Evolutionary conservation across 2,797 vertebrate species (phyloP).

Genomic region (Novumbra hubbsi): DNA sequence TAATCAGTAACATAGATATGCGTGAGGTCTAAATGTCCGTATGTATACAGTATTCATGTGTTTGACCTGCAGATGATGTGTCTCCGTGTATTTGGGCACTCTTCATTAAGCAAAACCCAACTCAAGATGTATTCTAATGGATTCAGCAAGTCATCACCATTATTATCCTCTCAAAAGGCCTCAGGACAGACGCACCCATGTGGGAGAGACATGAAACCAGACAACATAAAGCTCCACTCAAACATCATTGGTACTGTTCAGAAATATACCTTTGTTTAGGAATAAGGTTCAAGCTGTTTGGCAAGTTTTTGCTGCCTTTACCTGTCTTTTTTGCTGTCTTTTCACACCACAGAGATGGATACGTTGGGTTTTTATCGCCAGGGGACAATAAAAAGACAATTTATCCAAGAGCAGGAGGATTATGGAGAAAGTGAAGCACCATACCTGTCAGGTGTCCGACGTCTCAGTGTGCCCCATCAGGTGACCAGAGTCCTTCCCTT

Average conservation of each 20-base stretch:
- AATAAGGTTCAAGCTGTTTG: background rate
- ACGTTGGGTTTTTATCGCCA: too few relatives aligned
- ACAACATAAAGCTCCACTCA: too few relatives aligned
- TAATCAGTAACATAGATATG: background rate
- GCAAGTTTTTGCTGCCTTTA: background rate
- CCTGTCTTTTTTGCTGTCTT: background rate
- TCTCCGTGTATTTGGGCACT: background rate
- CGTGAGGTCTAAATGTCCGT: background rate
- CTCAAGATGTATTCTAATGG: too few relatives aligned
- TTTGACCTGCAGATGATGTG: background rate
- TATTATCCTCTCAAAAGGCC: too few relatives aligned
- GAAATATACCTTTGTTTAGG: background rate
- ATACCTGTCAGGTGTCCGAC: conserved; percentile 51
- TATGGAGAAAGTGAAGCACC: background rate
- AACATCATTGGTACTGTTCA: background rate
- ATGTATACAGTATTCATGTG: background rate
- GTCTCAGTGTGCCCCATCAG: conserved; percentile 40
- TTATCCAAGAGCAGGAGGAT: background rate
- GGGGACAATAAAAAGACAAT: too few relatives aligned
- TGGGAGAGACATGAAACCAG: too few relatives aligned
- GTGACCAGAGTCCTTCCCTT: conserved; percentile 39
- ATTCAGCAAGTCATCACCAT: too few relatives aligned
- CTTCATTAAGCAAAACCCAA: too few relatives aligned
- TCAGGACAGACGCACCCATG: too few relatives aligned
- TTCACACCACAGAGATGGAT: background rate